Evolutionary conservation across 2,113 vertebrate genomes (phyloP), one percentile per base, ranked within the genome.

Genomic region (Tonatia bakeri): DNA sequence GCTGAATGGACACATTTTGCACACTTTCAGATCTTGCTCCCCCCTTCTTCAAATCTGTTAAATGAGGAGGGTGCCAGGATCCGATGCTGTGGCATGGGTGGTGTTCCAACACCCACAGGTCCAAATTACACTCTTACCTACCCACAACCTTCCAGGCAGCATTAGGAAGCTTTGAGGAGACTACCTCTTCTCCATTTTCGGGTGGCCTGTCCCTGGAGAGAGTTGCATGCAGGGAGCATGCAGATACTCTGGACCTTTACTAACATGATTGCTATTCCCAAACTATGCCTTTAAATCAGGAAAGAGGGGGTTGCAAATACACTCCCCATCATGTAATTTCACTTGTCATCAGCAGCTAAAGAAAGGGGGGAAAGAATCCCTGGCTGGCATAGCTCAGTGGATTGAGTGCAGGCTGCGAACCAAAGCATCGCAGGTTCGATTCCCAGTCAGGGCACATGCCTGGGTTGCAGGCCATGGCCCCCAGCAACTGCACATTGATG

Each of bases 321-420:
- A 76, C 19, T 72, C 61, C 31, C 67, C n/a, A 33, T 79, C 8
- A 64, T 89, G 9, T 61, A 87, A 70, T 94, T 93, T 90, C 20
- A 43, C 26, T 90, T 92, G 54, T 36, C 59, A 83, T 95, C 16
- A 77, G n/a, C 40, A 95, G 65, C 14, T 91, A 87, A 95, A 70
- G 43, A 38, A 83, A 87, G 59, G 8, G 33, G 19, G 3, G 13
- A 9, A 19, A 36, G 43, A 81, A 84, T n/a, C n/a, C n/a, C n/a
- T n/a, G n/a, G n/a, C n/a, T n/a, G n/a, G n/a, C n/a, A n/a, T n/a
- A n/a, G n/a, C n/a, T n/a, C n/a, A n/a, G n/a, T n/a, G n/a, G n/a
- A n/a, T n/a, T n/a, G n/a, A n/a, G n/a, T n/a, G n/a, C n/a, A n/a
- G n/a, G n/a, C n/a, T n/a, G n/a, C n/a, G n/a, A n/a, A n/a, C n/a